phyloP scores from a whole-genome alignment of 1,140 invertebrate genomes.

The Dolichoris vasculosae region DNA sequence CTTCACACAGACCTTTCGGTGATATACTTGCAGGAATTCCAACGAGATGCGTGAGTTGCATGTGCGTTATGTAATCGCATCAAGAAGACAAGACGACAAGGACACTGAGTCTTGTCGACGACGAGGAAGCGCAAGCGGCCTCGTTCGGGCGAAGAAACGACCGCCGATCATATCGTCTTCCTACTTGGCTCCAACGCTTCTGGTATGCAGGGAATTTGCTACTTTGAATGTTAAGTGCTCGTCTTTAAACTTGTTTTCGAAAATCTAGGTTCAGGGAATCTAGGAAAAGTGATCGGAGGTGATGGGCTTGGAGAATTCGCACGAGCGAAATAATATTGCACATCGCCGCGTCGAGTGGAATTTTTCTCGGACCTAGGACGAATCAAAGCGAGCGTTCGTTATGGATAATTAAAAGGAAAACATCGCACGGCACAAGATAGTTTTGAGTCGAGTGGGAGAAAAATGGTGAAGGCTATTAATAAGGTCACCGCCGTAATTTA shows the following conservation, averaged over 20 bases:
- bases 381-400: not conserved
- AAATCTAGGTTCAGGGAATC: not conserved
- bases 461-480: slow-evolving; percentile 17
- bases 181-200: not conserved
- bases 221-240: slow-evolving; percentile 26
- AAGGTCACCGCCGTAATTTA: slow-evolving; percentile 25
- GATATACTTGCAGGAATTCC: slow-evolving; percentile 18
- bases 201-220: slow-evolving; percentile 33
- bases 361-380: not conserved
- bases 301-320: not conserved
- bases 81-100: not conserved
- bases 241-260: not conserved
- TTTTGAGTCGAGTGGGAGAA: not conserved
- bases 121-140: not conserved
- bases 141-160: not conserved
- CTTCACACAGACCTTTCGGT: not conserved
- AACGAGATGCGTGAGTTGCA: not conserved
- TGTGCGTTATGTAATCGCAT: slow-evolving; percentile 34
- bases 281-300: slow-evolving; percentile 1
- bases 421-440: not conserved
- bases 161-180: not conserved
- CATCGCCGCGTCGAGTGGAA: not conserved
- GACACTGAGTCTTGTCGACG: not conserved
- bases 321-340: not conserved
- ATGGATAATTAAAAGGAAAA: not conserved